These are phyloP conservation scores for Phaethon lepturus DNA, from an alignment of 2,113 vertebrate species.

Conservation along the genomic window DNA sequence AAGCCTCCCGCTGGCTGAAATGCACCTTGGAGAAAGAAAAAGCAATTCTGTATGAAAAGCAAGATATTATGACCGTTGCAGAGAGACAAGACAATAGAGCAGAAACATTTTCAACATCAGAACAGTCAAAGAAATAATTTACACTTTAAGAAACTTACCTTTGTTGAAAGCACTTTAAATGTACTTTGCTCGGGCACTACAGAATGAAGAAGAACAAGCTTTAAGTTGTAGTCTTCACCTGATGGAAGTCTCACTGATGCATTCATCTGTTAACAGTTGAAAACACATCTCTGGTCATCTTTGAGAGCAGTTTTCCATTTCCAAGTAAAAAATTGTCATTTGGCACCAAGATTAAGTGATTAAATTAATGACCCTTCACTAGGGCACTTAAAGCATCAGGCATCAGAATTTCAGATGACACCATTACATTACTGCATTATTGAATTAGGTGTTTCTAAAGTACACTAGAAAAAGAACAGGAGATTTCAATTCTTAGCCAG, in stretches of 20 bases:
- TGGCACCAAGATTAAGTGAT: neutral
- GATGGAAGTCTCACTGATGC: slow-evolving; percentile 84
- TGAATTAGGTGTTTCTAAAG: slow-evolving; percentile 11
- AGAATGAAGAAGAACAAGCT: slow-evolving; percentile 85
- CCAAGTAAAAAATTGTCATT: neutral
- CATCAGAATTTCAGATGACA: neutral
- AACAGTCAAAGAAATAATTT: neutral
- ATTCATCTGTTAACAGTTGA: slow-evolving; percentile 80
- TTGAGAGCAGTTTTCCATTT: neutral
- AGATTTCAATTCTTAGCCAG: neutral
- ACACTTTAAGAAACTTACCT: slow-evolving; percentile 78
- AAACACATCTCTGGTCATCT: neutral
- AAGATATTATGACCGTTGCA: neutral
- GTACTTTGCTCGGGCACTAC: slow-evolving; percentile 89
- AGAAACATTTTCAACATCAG: neutral
- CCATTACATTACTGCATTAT: neutral
- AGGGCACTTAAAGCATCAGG: neutral
- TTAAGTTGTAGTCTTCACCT: slow-evolving; percentile 85
- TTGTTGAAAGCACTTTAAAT: slow-evolving; percentile 93
- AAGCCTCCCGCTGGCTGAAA: neutral
- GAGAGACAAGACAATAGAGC: slow-evolving; percentile 18
- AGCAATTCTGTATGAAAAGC: neutral
- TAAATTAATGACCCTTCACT: slow-evolving; percentile 21
- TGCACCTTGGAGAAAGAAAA: neutral
- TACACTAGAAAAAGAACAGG: neutral